Conservation (phyloP, 2,888 invertebrate species). For the Zootermopsis nevadensis region DNA sequence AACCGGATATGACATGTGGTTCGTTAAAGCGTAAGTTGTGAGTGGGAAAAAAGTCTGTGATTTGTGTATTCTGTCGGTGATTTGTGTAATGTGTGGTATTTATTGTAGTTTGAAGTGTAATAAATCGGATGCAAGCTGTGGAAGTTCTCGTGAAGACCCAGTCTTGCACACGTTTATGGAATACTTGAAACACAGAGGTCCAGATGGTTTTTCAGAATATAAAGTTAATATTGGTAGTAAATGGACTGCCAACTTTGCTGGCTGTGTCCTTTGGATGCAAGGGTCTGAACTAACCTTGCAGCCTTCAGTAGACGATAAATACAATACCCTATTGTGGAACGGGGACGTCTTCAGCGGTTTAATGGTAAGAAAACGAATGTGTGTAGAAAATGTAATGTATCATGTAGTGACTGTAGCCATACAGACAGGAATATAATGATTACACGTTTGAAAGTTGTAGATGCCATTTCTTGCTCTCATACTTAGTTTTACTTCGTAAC, state of each 20-base stretch:
- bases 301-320: conserved; percentile 71
- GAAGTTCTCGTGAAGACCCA: conserved; percentile 43
- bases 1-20: too few relatives aligned
- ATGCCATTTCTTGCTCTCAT: too few relatives aligned
- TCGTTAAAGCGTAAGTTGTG: too few relatives aligned
- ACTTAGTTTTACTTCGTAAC: too few relatives aligned
- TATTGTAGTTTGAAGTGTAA: conserved; percentile 63
- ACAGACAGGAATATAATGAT: too few relatives aligned
- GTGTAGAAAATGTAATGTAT: too few relatives aligned
- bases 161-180: conserved; percentile 56
- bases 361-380: conserved; percentile 60
- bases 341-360: conserved; percentile 84
- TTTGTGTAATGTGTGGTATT: conserved; percentile 68
- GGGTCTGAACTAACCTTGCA: conserved; percentile 74
- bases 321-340: conserved; percentile 83
- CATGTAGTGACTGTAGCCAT: too few relatives aligned
- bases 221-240: conserved; percentile 55
- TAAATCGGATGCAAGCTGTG: conserved; percentile 52
- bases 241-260: conserved; percentile 61
- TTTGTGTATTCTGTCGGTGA: too few relatives aligned
- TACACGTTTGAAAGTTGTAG: too few relatives aligned
- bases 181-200: conserved; percentile 69
- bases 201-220: conserved; percentile 61
- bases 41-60: too few relatives aligned
- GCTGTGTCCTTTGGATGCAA: conserved; percentile 86